A percentile compares a stretch with the other conserved stretches of the same genome.
phyloP scores from a whole-genome alignment of 2,797 vertebrate genomes.

The Lacerta agilis region DNA sequence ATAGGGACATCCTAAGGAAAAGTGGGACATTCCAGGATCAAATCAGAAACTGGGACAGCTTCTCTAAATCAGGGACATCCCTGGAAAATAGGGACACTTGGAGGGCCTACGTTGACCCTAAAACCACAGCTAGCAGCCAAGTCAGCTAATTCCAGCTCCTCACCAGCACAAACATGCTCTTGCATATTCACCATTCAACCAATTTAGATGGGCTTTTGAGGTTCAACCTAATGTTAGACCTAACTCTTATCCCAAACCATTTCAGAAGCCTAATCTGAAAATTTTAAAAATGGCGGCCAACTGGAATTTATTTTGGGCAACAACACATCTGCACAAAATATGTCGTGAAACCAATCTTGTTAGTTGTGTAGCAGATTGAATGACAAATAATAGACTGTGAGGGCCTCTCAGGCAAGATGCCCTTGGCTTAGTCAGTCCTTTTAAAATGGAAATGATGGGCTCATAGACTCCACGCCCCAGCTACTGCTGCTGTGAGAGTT shows the following conservation, averaged over 20 bases:
- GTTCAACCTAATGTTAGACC: not conserved
- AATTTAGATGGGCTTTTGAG: not conserved
- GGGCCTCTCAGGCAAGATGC: not conserved
- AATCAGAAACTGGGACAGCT: too few relatives aligned
- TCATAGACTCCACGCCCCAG: not conserved
- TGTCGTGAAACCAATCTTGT: not conserved
- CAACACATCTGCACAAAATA: not conserved
- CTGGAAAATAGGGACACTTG: too few relatives aligned
- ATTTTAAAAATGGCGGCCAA: not conserved
- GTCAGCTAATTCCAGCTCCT: not conserved
- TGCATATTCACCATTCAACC: not conserved
- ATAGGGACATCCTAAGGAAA: too few relatives aligned
- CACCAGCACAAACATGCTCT: not conserved
- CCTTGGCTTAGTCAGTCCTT: not conserved
- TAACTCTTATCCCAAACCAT: not conserved
- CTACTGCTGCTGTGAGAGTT: not conserved
- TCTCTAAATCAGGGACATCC: too few relatives aligned
- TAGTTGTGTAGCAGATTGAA: too few relatives aligned
- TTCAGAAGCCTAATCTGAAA: not conserved
- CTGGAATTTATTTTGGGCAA: not conserved
- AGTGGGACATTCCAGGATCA: too few relatives aligned
- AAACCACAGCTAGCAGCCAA: not conserved
- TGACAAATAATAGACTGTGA: not conserved
- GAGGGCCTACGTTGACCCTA: too few relatives aligned
- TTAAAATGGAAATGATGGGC: not conserved